Conservation (phyloP, 2,888 invertebrate genomes). For the Uropetala carovei region DNA sequence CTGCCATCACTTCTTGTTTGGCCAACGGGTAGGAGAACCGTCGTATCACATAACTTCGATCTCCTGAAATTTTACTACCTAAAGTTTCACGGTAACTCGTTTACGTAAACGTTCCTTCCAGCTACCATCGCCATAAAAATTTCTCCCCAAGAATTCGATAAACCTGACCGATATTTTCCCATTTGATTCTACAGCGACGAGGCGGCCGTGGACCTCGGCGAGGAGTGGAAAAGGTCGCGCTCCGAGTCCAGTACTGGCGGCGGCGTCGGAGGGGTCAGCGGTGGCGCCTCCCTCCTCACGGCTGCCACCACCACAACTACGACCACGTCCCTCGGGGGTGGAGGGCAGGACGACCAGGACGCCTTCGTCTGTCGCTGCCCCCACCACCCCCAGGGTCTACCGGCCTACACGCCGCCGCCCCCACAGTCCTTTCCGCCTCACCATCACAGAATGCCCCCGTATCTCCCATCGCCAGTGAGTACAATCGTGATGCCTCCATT, state of each 20-base stretch:
- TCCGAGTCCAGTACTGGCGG: conserved; percentile 85
- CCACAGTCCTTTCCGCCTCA: conserved; percentile 44
- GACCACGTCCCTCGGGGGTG: conserved; percentile 39
- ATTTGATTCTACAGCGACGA: conserved; percentile 83
- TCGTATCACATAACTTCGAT: too few relatives aligned
- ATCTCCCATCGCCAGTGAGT: conserved; percentile 51
- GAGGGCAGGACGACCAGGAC: conserved; percentile 38
- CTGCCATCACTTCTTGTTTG: too few relatives aligned
- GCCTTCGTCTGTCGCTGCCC: conserved; percentile 52
- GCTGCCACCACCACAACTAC: conserved; percentile 50
- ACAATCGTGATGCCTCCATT: not conserved
- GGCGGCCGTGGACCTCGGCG: conserved; percentile 79
- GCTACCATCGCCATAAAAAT: not conserved
- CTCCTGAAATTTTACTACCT: too few relatives aligned
- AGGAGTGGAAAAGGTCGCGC: conserved; percentile 84
- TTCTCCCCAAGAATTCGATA: conserved; percentile 65
- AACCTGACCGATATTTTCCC: not conserved
- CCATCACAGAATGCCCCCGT: conserved; percentile 47
- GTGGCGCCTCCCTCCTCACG: conserved; percentile 70
- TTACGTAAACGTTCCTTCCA: conserved; percentile 55
- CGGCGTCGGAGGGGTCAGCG: conserved; percentile 82
- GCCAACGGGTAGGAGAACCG: too few relatives aligned
- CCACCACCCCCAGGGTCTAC: conserved; percentile 54
- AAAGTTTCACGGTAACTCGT: not conserved
- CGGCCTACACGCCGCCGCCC: conserved; percentile 53